Evolutionary conservation across 2,797 vertebrate genomes (phyloP), one percentile per base, ranked within the genome.

Genomic region (Epinephelus coioides): DNA sequence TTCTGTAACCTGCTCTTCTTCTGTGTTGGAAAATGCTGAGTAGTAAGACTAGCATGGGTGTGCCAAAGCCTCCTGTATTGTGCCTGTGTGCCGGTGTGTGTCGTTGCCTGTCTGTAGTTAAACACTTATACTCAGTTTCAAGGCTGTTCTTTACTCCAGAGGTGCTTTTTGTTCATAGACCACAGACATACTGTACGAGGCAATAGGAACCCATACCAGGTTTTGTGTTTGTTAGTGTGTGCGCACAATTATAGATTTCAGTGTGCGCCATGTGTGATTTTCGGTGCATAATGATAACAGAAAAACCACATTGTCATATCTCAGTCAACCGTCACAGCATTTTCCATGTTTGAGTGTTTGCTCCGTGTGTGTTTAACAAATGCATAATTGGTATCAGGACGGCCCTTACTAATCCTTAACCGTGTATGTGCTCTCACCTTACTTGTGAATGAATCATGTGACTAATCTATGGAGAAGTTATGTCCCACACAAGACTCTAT

Each of bases 11-110:
- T 93, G 88, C 91, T 93, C 83, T 88, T 89, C 83, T 90, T 90
- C 86, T 92, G 75, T 90, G 84, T 88, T 81, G 84, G 86, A 91
- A 87, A 93, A 90, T 82, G 87, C 89, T 83, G 88, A 92, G 85
- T 91, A 88, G 86, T 92, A 76, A 87, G 84, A 94, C 89, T 92
- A 90, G 92, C 90, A 91, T 93, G 92, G 90, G 86, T 88, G 91
- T 95, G 93, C 94, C 93, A 94, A 95, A 94, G 92, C 93, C 92
- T 93, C 87, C 84, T 92, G 91, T 93, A 90, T 92, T 76, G 92
- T 94, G 92, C 92, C 92, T 94, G 92, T 92, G 89, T 88, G 91
- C 89, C 73, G 61, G 85, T 90, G 88, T 91, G 88, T 91, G 63
- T 87, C 44, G 81, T 90, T 83, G 86, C 88, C 90, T 88, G 92